Base-by-base conservation (phyloP, 2,888 invertebrate species). In the Drosophila suboccidentalis region DNA sequence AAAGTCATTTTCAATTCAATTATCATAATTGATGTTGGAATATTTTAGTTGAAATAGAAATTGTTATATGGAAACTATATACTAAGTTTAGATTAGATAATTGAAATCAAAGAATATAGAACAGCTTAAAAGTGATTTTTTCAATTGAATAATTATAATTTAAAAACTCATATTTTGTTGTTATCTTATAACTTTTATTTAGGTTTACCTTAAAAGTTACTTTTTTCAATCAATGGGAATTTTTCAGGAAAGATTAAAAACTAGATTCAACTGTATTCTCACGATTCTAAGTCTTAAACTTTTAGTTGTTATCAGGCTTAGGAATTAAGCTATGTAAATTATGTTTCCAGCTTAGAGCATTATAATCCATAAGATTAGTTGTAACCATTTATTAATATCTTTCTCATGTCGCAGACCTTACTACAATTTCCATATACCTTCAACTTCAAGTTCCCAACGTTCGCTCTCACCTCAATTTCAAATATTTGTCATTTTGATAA, bases 401-500 rank as follows among this genome's bases (percentile, higher is more conserved):
- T n/a, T n/a, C n/a, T n/a, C n/a, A 38, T 59, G 73, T 59, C 11
- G 34, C 57, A 67, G 19, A 17, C 26, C 6, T 50, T 47, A 32
- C 60, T 46, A 38, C 11, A 38, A 26, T 63, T 64, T 49, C 39
- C 15, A 44, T 62, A 66, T 62, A 55, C 59, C 53, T 58, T 29
- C 15, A 17, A 34, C 11, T n/a, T 6, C n/a, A 22, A 19, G 13
- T 5, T 22, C 11, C 11, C 29, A 22, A 6, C 15, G 26, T 26
- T 32, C 51, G 29, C 68, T 67, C 69, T 81, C 75, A 87, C 78
- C 85, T 81, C 55, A 68, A 75, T 82, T 82, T 87, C 86, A 87
- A 82, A 82, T 82, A 76, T 85, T 82, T 82, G 86, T 82, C 88
- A 87, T 60, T 66, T 75, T 51, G 82, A 82, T 82, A 82, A 82